Base-by-base conservation (phyloP, 2,797 vertebrate genomes). In the Sciurus vulgaris region DNA sequence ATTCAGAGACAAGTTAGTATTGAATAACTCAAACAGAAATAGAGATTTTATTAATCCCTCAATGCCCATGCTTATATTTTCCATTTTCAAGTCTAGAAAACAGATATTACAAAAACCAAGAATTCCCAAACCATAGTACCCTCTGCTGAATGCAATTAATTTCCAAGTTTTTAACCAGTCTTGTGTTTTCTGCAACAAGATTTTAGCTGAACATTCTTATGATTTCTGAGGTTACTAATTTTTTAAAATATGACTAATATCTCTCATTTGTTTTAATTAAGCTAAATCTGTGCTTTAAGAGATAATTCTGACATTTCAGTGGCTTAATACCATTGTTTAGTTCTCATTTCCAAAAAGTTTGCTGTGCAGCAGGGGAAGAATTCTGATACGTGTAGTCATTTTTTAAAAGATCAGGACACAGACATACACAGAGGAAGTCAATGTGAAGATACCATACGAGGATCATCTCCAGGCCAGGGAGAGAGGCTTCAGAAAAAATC, bases 41-140 rank as follows among this genome's bases (percentile, higher is more conserved):
- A 88, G 63, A 7, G 6, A 10, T 24, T 77, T 95, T 90, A 61
- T 72, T 82, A 91, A 87, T 86, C 87, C 22, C 41, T 59, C 3
- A 92, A 61, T 95, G 67, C 30, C 8, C 1, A 61, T 76, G 26
- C 1, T 56, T 51, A 49, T 9, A 44, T 12, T 84, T 56, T 94
- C 22, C 35, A 14, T 94, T 90, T 96, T 51, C 67, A 95, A 94
- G 59, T 2, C 33, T n/a, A 83, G 6, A 14, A 7, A 83, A 70
- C 7, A 73, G 3, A 63, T 63, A 81, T 44, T 72, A 7, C 15
- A 96, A 76, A 94, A 73, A 77, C 11, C 4, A 76, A 2, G 12
- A 86, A 87, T 79, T 77, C 13, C 67, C 33, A 93, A 83, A 18
- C 73, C 49, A 15, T 24, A 92, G 17, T 49, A 92, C 74, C 59